phyloP scores from a whole-genome alignment of 1,140 invertebrate species.

The Plutomurus gul region DNA sequence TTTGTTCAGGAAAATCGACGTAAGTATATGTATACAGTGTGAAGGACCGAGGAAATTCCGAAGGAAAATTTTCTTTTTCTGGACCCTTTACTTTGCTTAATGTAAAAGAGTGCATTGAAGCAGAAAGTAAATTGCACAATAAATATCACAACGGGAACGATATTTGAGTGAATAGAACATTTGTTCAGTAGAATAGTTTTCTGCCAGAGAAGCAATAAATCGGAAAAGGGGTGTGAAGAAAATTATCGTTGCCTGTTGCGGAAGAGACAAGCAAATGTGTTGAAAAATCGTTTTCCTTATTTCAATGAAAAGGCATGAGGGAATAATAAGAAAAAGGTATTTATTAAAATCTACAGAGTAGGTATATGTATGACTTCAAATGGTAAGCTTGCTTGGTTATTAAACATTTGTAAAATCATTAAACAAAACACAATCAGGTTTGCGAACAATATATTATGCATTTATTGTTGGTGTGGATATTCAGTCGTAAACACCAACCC shows the following conservation, averaged over 20 bases:
- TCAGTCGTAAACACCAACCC: too few relatives aligned
- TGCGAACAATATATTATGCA: too few relatives aligned
- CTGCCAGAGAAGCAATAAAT: neutral
- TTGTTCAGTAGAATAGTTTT: neutral
- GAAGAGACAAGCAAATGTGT: neutral
- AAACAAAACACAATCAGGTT: neutral
- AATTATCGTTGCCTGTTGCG: neutral
- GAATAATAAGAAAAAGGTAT: neutral
- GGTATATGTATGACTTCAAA: neutral
- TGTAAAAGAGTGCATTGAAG: neutral
- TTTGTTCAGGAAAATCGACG: too few relatives aligned
- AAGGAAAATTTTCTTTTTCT: too few relatives aligned
- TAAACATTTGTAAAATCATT: neutral
- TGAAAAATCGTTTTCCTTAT: constrained; percentile 21
- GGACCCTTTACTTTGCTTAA: neutral
- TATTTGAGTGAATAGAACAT: neutral
- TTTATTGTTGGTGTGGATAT: too few relatives aligned
- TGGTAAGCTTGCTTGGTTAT: neutral
- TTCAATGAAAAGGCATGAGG: neutral
- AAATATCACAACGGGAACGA: neutral
- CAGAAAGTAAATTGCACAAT: constrained; percentile 11
- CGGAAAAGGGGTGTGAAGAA: neutral
- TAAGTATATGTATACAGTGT: too few relatives aligned
- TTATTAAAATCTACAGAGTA: neutral
- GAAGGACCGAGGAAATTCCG: too few relatives aligned